Evolutionary conservation across 1,140 invertebrate species (phyloP).

Genomic region (Eufriesea mexicana): DNA sequence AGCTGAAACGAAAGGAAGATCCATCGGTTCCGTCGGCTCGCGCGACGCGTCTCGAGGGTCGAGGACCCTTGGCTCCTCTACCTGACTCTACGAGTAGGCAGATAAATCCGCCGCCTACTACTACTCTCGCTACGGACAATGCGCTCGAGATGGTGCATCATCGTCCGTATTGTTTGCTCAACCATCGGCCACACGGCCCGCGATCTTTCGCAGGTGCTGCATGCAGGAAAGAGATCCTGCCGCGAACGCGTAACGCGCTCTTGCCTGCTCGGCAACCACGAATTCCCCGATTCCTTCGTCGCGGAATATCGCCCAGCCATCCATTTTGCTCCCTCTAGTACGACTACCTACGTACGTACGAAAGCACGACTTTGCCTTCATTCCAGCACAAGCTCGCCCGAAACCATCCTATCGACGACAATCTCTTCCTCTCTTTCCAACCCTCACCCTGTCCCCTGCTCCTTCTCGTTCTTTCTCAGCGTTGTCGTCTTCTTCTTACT

Average conservation of each 20-base stretch:
- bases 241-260: conserved; percentile 22
- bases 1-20: conserved; percentile 52
- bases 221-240: conserved; percentile 41
- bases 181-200: conserved; percentile 55
- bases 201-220: conserved; percentile 67
- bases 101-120: conserved; percentile 73
- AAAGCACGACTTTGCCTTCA: no score
- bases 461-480: background rate
- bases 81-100: conserved; percentile 72
- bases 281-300: no score
- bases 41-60: conserved; percentile 57
- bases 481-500: background rate
- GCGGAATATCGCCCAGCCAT: background rate
- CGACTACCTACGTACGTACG: no score
- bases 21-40: conserved; percentile 52
- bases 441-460: conserved; percentile 9
- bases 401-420: conserved; percentile 29
- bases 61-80: conserved; percentile 66
- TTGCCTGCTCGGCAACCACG: no score
- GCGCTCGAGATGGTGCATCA: conserved; percentile 70
- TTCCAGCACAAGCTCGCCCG: background rate
- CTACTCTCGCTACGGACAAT: conserved; percentile 70
- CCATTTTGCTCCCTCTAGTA: conserved; percentile 11
- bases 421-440: conserved; percentile 35
- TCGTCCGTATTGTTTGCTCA: conserved; percentile 73